Base-by-base conservation (phyloP, 64 coral and sea anemone species). In the Pachyseris speciosa region DNA sequence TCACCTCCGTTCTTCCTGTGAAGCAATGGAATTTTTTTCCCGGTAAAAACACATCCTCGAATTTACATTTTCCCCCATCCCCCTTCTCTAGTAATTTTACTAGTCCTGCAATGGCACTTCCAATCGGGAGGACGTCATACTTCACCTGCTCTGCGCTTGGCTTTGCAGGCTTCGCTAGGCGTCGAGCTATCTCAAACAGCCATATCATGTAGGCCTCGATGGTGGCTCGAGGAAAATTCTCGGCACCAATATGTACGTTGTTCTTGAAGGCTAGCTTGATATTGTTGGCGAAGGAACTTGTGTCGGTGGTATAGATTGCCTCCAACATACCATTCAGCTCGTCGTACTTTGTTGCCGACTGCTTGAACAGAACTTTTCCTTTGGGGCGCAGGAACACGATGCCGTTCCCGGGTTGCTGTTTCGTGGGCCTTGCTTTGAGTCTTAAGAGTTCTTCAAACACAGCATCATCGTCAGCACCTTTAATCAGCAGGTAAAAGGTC, bases 121-220 rank as follows among this genome's bases (percentile, higher is more conserved):
- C 74, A 25, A 78, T 78, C 25, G 74, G 74, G 9, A 78, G 74
- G 13, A 52, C 15, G 28, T 78, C 74, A 26, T 30, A 78, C 15
- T 48, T 15, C 16, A 17, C 29, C 28, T 55, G 13, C 28, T 78
- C 13, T 32, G 4, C 1, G 44, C 25, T 78, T 33, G 74, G 74
- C 9, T 78, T 52, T 16, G 30, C 11, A 1, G 6, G 1, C 27
- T 2, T 33, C 1, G 32, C 74, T 7, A 78, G 27, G 10, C 74
- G 74, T 78, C 74, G 74, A 7, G 74, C 74, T 17, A 78, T 78
- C 29, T 78, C 74, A 55, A 78, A 78, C 24, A 78, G 11, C 28
- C 28, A 51, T 16, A 78, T 16, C 20, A 52, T 53, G 45, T 78
- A 78, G 44, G 74, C 44, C 52, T 78, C 74, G 27, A 53, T 5